Conservation (phyloP, 2,113 vertebrate genomes). For the Carassius gibelio region DNA sequence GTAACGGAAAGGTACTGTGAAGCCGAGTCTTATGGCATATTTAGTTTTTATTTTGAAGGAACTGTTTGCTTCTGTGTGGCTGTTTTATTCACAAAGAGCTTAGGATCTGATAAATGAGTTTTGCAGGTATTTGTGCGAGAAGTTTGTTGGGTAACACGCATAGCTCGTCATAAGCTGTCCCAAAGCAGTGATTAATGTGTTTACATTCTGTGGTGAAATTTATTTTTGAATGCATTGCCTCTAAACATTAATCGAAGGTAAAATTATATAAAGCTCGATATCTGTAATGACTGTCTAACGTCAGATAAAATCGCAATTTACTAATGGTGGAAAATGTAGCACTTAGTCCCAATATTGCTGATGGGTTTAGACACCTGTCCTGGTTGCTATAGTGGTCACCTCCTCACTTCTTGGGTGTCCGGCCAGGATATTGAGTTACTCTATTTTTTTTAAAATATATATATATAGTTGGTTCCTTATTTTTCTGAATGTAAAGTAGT, state of each 20-base stretch:
- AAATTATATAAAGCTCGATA: neutral
- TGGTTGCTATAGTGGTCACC: conserved; percentile 1
- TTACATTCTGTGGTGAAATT: conserved; percentile 17
- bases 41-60: conserved; percentile 72
- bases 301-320: neutral
- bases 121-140: neutral
- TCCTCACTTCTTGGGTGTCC: neutral
- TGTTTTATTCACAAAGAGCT: neutral
- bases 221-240: conserved; percentile 2
- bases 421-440: neutral
- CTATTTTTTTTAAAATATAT: neutral
- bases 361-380: conserved; percentile 8
- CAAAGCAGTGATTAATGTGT: conserved; percentile 6
- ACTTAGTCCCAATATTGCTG: conserved; percentile 25
- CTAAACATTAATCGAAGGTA: neutral
- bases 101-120: conserved; percentile 68
- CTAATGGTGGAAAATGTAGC: conserved; percentile 32
- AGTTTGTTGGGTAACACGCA: neutral
- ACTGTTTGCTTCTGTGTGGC: conserved; percentile 47
- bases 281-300: neutral
- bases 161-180: neutral
- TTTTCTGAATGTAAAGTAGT: neutral
- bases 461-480: neutral
- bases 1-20: conserved; percentile 51
- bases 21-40: conserved; percentile 53